phyloP scores from a whole-genome alignment of 1,140 invertebrate species.

The Drosophila ironensis region DNA sequence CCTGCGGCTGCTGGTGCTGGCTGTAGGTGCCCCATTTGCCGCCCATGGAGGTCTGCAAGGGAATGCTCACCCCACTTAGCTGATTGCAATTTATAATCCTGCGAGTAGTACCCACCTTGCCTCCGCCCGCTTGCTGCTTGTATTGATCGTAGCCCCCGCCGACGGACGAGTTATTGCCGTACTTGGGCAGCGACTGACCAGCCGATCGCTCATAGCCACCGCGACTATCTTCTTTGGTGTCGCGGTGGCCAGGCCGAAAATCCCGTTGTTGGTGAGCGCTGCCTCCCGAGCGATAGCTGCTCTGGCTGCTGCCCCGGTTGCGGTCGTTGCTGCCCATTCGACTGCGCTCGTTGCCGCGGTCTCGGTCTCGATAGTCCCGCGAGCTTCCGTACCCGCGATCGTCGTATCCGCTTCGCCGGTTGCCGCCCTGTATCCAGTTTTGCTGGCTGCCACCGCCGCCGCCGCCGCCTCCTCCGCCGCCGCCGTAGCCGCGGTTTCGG shows the following conservation, averaged over 20 bases:
- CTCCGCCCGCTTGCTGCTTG: slow-evolving; percentile 60
- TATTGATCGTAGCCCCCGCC: slow-evolving; percentile 66
- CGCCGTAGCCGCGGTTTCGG: slow-evolving; percentile 72
- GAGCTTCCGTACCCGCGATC: slow-evolving; percentile 67
- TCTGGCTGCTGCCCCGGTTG: slow-evolving; percentile 61
- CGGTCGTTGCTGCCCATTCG: slow-evolving; percentile 80
- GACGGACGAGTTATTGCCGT: slow-evolving; percentile 55
- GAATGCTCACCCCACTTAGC: not conserved
- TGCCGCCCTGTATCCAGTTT: slow-evolving; percentile 75
- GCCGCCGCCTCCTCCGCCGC: slow-evolving; percentile 61
- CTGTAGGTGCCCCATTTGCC: slow-evolving; percentile 77
- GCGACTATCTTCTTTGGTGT: slow-evolving; percentile 82
- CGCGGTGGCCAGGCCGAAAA: slow-evolving; percentile 82
- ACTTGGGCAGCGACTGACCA: slow-evolving; percentile 63
- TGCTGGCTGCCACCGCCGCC: slow-evolving; percentile 82
- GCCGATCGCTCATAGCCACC: slow-evolving; percentile 81
- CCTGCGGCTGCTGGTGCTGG: slow-evolving; percentile 60
- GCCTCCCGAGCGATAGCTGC: slow-evolving; percentile 70
- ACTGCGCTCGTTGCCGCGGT: slow-evolving; percentile 67
- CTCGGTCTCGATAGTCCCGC: slow-evolving; percentile 82
- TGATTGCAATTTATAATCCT: not conserved
- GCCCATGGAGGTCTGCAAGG: slow-evolving; percentile 48
- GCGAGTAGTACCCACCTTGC: slow-evolving; percentile 29
- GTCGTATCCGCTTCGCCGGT: slow-evolving; percentile 73
- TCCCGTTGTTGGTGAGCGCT: slow-evolving; percentile 79